These are phyloP conservation scores for Matsumyia berberina DNA, from an alignment of 2,888 invertebrate species.

Conservation along the genomic window DNA sequence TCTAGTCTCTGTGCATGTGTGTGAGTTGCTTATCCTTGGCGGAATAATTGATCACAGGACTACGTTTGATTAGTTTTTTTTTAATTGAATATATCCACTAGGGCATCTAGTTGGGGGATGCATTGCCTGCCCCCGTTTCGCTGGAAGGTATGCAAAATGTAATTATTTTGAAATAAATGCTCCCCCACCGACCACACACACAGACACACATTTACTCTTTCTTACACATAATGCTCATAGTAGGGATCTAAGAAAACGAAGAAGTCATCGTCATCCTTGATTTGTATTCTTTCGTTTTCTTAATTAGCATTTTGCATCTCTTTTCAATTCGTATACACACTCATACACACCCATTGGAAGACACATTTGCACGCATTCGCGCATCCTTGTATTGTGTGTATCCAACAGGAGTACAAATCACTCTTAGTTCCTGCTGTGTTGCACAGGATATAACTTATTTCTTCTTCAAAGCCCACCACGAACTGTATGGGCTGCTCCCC, in stretches of 20 bases:
- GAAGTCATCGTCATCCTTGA: conserved; percentile 55
- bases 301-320: conserved; percentile 75
- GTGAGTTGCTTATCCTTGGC: not conserved
- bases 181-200: conserved; percentile 1
- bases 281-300: conserved; percentile 69
- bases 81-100: conserved; percentile 49
- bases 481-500: not conserved
- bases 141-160: conserved; percentile 42
- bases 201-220: not conserved
- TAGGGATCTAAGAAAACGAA: conserved; percentile 42
- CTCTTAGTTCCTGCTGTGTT: conserved; percentile 41
- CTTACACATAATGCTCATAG: not conserved
- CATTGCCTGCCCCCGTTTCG: not conserved
- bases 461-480: conserved; percentile 32
- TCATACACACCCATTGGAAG: conserved; percentile 15
- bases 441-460: conserved; percentile 69
- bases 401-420: conserved; percentile 53
- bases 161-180: conserved; percentile 59
- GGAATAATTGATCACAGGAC: conserved; percentile 52
- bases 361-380: conserved; percentile 19
- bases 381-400: conserved; percentile 47
- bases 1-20: not conserved
- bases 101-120: conserved; percentile 27
- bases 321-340: conserved; percentile 51
- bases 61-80: conserved; percentile 33